Evolutionary conservation across 2,888 invertebrate species (phyloP).

Genomic region (Petrolisthes manimaculis): DNA sequence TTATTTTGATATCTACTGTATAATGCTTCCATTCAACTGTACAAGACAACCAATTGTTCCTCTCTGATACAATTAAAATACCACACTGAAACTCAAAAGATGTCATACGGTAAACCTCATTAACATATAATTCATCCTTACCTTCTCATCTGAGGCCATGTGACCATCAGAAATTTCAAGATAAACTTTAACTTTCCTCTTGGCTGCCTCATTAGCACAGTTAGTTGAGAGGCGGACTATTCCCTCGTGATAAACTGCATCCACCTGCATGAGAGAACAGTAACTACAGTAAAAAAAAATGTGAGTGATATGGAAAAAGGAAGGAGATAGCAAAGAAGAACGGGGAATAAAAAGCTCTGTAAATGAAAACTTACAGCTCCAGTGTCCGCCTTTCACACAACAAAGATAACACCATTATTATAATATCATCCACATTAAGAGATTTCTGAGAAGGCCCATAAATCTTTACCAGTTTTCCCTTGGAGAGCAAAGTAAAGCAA

Average conservation of each 20-base stretch:
- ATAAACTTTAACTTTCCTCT: conserved; percentile 78
- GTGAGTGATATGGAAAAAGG: neutral
- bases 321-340: neutral
- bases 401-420: no score
- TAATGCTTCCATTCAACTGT: no score
- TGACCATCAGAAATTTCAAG: conserved; percentile 89
- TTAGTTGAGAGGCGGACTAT: conserved; percentile 85
- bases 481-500: no score
- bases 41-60: no score
- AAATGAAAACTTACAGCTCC: no score
- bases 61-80: no score
- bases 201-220: conserved; percentile 83
- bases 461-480: no score
- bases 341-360: neutral
- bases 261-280: conserved; percentile 75
- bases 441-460: no score
- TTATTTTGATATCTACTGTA: neutral
- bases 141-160: conserved; percentile 85
- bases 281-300: neutral
- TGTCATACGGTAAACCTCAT: neutral
- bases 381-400: no score
- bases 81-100: neutral
- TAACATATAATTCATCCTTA: conserved; percentile 68
- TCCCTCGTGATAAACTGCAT: conserved; percentile 91
- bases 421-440: no score